Base-by-base conservation (phyloP, 2,113 vertebrate genomes). In the Periophthalmodon schlosseri region DNA sequence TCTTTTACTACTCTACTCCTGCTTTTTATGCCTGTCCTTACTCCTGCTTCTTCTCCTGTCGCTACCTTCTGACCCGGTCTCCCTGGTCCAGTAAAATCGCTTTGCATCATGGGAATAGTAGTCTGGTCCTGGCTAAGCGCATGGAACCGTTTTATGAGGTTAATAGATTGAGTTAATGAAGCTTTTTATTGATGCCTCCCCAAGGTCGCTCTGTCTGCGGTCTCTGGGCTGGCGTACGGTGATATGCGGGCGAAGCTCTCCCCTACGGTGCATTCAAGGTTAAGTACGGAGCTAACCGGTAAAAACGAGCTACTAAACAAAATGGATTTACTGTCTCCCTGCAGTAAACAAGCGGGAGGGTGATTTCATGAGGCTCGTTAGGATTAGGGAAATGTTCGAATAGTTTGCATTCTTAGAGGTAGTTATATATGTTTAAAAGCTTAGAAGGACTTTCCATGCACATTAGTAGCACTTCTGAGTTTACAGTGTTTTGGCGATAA, bases 141-240 rank as follows among this genome's bases (percentile, higher is more conserved):
- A 80, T 50, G 77, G 68, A 74, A 81, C 80, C 36, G 33, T 77
- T 91, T 90, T 85, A 88, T 80, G 75, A 84, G 89, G 87, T 91
- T 91, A 90, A 89, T 89, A 75, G 74, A 86, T 88, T 57, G 73
- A 83, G 68, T 89, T 90, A 90, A 91, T 89, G 89, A 89, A 77
- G 85, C 87, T 20, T 89, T 92, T 91, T 86, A 91, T 81, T 61
- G 79, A 87, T 39, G 78, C 73, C 78, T 68, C 78, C 68, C 85
- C 86, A 88, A 91, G 88, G 91, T 88, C 77, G 11, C 77, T 73
- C 47, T 52, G 14, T 66, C 36, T 82, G 73, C 9, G 60, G 14
- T 15, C 15, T 21, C 14, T 12, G 13, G 0, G 44, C 44, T 12
- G 44, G 81, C 70, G 87, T 81, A 61, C 67, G 21, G 5, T 70